phyloP scores from a whole-genome alignment of 2,888 invertebrate genomes.

The Lepidochrysops patricia region DNA sequence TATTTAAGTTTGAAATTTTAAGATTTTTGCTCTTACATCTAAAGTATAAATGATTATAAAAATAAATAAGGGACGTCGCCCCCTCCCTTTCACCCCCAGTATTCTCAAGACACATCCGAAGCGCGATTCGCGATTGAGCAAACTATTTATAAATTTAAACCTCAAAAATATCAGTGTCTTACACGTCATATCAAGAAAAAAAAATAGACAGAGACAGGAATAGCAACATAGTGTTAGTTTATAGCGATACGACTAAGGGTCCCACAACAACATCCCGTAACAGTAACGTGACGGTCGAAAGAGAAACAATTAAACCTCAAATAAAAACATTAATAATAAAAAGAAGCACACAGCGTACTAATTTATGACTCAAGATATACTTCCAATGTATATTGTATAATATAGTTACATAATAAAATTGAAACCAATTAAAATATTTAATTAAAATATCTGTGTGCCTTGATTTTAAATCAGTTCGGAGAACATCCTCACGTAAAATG shows the following conservation, averaged over 20 bases:
- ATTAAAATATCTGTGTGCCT: slow-evolving; percentile 44
- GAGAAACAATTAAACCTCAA: slow-evolving; percentile 33
- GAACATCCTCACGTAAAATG: slow-evolving; percentile 29
- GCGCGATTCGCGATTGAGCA: slow-evolving; percentile 37
- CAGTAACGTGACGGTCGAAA: slow-evolving; percentile 17
- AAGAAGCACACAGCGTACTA: slow-evolving; percentile 35
- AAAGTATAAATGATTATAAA: slow-evolving; percentile 71
- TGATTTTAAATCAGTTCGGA: slow-evolving; percentile 19
- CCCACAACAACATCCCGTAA: slow-evolving; percentile 11
- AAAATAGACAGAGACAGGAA: slow-evolving; percentile 16
- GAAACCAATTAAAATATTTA: slow-evolving; percentile 47
- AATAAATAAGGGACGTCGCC: slow-evolving; percentile 63
- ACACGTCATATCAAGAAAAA: slow-evolving; percentile 24
- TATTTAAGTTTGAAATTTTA: slow-evolving; percentile 53
- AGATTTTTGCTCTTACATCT: slow-evolving; percentile 53
- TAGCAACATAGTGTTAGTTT: slow-evolving; percentile 11
- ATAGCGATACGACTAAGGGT: slow-evolving; percentile 14
- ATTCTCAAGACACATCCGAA: slow-evolving; percentile 33
- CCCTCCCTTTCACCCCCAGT: slow-evolving; percentile 44
- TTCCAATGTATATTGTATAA: slow-evolving; percentile 26
- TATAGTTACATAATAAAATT: slow-evolving; percentile 39
- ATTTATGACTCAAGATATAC: slow-evolving; percentile 38
- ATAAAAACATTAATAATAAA: slow-evolving; percentile 32
- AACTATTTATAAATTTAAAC: slow-evolving; percentile 34
- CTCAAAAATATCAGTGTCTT: slow-evolving; percentile 34